Conservation (phyloP, 2,113 vertebrate species). For the Apeltes quadracus region DNA sequence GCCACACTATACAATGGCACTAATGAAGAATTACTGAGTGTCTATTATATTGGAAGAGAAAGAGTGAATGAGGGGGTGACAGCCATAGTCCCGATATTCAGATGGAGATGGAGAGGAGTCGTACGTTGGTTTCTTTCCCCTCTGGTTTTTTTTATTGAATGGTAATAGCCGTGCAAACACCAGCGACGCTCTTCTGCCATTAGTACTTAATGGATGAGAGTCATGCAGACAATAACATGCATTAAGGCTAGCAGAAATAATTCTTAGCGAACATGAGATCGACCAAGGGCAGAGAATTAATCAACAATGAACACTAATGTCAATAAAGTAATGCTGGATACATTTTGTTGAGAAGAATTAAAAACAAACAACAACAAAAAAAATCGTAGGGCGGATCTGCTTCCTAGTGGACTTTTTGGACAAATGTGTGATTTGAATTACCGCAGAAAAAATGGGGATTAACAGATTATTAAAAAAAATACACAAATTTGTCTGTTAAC, state of each 20-base stretch:
- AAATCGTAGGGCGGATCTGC: no score
- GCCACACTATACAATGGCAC: no score
- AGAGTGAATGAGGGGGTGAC: not conserved
- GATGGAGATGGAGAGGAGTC: conserved; percentile 2
- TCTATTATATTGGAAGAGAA: not conserved
- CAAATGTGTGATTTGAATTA: conserved; percentile 10
- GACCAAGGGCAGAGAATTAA: conserved; percentile 26
- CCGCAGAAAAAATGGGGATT: conserved; percentile 2
- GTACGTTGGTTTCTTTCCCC: not conserved
- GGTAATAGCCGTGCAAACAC: conserved; percentile 1
- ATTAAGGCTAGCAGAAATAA: conserved; percentile 15
- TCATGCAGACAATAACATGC: conserved; percentile 32
- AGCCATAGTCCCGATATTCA: conserved; percentile 6
- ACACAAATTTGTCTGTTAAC: not conserved
- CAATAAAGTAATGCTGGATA: conserved; percentile 5
- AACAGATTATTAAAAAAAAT: conserved; percentile 6
- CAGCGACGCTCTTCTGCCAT: conserved; percentile 18
- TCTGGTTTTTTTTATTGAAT: not conserved
- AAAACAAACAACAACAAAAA: no score
- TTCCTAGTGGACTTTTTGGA: not conserved
- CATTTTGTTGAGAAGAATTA: conserved; percentile 8
- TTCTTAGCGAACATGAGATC: conserved; percentile 11
- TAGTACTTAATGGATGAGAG: conserved; percentile 39
- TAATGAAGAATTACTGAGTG: not conserved
- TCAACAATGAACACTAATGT: conserved; percentile 17